Evolutionary conservation across 1,140 invertebrate species (phyloP).

Genomic region (Lepidurus couesii): DNA sequence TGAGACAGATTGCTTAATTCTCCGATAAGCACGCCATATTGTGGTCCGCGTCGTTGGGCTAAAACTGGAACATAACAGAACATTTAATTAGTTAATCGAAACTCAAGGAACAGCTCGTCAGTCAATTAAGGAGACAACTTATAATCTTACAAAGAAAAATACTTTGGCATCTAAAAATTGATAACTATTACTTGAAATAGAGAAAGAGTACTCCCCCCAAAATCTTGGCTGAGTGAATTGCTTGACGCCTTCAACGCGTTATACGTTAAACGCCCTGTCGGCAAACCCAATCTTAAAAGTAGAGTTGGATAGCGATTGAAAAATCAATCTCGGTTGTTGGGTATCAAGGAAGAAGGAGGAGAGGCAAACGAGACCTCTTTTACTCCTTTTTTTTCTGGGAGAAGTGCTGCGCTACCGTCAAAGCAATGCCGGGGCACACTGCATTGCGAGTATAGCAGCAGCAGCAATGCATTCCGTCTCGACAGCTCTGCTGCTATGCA

Average conservation of each 20-base stretch:
- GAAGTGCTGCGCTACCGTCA: neutral
- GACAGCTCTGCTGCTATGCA: slow-evolving; percentile 17
- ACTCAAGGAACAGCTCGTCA: neutral
- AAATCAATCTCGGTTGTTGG: slow-evolving; percentile 6
- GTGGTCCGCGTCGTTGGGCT: slow-evolving; percentile 7
- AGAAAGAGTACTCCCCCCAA: too few species aligned
- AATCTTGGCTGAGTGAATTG: too few species aligned
- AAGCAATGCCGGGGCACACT: neutral
- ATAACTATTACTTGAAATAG: too few species aligned
- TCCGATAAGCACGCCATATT: slow-evolving; percentile 71
- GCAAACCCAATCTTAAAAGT: too few species aligned
- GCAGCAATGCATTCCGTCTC: neutral
- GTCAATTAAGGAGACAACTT: neutral
- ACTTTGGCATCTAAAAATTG: too few species aligned
- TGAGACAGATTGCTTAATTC: slow-evolving; percentile 61
- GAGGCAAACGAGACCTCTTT: neutral
- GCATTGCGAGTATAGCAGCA: neutral
- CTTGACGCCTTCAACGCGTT: too few species aligned
- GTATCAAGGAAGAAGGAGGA: neutral
- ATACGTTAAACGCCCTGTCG: too few species aligned
- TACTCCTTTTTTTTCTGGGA: neutral
- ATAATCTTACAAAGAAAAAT: too few species aligned
- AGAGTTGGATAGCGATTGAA: neutral
- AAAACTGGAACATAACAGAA: neutral
- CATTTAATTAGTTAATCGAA: neutral